These are phyloP conservation scores for Nyctibius bracteatus DNA, from an alignment of 2,113 vertebrate genomes.

Conservation along the genomic window DNA sequence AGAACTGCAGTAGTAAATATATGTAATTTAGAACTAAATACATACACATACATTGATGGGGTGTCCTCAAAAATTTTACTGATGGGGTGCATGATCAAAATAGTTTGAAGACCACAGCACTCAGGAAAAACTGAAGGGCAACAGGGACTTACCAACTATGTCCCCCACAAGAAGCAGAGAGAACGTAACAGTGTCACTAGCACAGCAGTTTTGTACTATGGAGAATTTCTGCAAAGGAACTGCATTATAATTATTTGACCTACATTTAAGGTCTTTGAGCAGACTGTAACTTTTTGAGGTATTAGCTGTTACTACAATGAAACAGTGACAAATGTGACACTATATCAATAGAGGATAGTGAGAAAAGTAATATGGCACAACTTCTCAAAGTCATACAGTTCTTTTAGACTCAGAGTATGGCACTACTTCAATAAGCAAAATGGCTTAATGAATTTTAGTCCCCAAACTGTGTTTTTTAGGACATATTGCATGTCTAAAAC, in stretches of 20 bases:
- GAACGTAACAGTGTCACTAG: not conserved
- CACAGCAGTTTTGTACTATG: not conserved
- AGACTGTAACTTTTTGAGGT: not conserved
- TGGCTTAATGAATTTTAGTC: not conserved
- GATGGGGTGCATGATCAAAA: not conserved
- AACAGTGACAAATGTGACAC: not conserved
- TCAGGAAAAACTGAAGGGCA: not conserved
- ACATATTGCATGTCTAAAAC: not conserved
- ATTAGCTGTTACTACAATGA: not conserved
- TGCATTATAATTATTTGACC: not conserved
- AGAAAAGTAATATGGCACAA: not conserved
- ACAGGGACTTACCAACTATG: not conserved
- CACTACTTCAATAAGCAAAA: not conserved
- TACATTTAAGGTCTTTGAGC: not conserved
- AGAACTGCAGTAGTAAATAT: not conserved
- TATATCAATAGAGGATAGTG: not conserved
- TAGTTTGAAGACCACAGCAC: not conserved
- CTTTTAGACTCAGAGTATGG: not conserved
- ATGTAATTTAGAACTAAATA: not conserved
- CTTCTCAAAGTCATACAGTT: not conserved
- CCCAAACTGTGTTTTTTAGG: not conserved
- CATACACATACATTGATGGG: accelerated
- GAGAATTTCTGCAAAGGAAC: not conserved
- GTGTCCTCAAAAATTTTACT: not conserved
- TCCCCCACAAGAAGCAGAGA: not conserved